Evolutionary conservation across 2,113 vertebrate species (phyloP).

Genomic region (Philantomba maxwellii): DNA sequence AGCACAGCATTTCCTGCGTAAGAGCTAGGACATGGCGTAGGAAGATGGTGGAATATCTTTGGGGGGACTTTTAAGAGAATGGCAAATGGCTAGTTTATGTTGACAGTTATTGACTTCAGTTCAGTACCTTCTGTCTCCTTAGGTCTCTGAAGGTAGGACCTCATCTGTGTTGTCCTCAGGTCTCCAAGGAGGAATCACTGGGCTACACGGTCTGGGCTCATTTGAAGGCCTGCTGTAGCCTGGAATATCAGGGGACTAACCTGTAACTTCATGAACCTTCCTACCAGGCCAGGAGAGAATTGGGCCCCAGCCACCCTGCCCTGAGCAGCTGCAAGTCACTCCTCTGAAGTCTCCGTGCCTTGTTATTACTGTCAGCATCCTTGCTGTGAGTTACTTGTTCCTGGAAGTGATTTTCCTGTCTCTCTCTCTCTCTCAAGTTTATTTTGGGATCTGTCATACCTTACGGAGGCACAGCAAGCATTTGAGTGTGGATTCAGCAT

Average conservation of each 20-base stretch:
- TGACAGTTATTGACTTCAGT: not conserved
- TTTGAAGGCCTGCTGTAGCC: not conserved
- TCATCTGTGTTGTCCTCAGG: not conserved
- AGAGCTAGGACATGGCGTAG: not conserved
- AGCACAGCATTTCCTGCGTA: not conserved
- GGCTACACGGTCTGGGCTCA: not conserved
- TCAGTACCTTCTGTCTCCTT: not conserved
- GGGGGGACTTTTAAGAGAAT: not conserved
- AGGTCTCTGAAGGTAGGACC: not conserved
- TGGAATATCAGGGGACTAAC: not conserved
- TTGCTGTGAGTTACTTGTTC: constrained; percentile 50
- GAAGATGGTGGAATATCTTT: not conserved
- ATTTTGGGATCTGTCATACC: constrained; percentile 70
- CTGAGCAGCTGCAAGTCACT: not conserved
- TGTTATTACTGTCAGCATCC: constrained; percentile 48
- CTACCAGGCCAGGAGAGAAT: not conserved
- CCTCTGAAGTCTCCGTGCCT: not conserved
- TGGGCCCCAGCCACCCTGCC: not conserved
- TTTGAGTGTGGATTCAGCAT: constrained; percentile 58
- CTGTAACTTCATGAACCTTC: not conserved
- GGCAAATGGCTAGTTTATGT: not conserved
- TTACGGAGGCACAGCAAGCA: constrained; percentile 61
- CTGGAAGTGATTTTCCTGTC: constrained; percentile 69
- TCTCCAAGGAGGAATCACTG: not conserved
- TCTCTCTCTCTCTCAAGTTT: constrained; percentile 52